These are phyloP conservation scores for Pammene aurita DNA, from an alignment of 2,888 invertebrate species.

Conservation along the genomic window DNA sequence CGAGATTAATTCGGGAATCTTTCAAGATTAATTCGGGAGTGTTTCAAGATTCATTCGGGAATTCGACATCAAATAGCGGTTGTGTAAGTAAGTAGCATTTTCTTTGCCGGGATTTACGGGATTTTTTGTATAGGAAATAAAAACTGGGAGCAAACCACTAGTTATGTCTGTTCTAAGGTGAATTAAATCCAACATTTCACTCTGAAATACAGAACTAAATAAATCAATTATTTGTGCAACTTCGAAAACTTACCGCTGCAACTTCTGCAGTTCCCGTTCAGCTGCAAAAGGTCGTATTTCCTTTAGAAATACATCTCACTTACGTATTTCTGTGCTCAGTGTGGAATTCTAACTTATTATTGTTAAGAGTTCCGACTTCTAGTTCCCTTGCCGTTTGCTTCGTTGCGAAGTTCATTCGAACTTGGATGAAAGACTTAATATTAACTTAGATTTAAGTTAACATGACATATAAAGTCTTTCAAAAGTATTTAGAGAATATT, in stretches of 20 bases:
- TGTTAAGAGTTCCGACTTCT: conserved; percentile 35
- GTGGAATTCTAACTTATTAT: conserved; percentile 35
- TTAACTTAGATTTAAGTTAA: conserved; percentile 12
- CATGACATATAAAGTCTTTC: not conserved
- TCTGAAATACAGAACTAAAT: conserved; percentile 18
- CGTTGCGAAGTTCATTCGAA: conserved; percentile 21
- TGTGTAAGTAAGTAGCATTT: too few species aligned
- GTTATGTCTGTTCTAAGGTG: not conserved
- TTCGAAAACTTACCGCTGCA: conserved; percentile 19
- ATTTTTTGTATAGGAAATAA: too few species aligned
- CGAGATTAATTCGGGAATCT: too few species aligned
- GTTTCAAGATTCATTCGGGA: too few species aligned
- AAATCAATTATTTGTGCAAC: conserved; percentile 31
- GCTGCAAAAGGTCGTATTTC: not conserved
- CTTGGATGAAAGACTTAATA: conserved; percentile 12
- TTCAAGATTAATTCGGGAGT: too few species aligned
- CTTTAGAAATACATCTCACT: not conserved
- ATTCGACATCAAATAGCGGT: not conserved
- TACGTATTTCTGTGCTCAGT: not conserved
- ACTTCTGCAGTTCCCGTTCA: not conserved
- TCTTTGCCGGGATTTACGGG: too few species aligned
- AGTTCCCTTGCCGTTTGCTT: conserved; percentile 16
- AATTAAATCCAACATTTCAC: not conserved
- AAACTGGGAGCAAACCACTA: not conserved
- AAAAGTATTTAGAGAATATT: too few species aligned